Base-by-base conservation (phyloP, 2,888 invertebrate genomes). In the Linyphia triangularis region DNA sequence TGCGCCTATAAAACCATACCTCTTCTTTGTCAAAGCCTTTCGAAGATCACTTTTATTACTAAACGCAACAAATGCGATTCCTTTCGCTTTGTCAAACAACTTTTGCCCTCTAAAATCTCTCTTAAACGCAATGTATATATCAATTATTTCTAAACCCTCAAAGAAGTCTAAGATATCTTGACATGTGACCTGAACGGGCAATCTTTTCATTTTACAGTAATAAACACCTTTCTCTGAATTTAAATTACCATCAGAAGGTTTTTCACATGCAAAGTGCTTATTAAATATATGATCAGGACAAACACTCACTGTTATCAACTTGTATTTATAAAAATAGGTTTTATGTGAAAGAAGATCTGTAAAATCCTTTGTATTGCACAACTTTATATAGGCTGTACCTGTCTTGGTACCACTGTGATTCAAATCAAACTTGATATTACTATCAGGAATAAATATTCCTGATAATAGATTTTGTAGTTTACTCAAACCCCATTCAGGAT, bases 111-210 rank as follows among this genome's bases (percentile, higher is more conserved):
- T 13, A n/a, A n/a, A 51, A n/a, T n/a, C n/a, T 86, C 19, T n/a
- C 91, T n/a, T n/a, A n/a, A n/a, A 91, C 30, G 94, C 94, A 43
- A 97, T 93, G 95, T 95, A 89, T 95, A 96, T 88, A 95, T 95
- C 91, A 95, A 94, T 73, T 95, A 96, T 92, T 94, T 92, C 90
- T 57, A 92, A 96, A 2, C 91, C 91, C 3, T 95, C 95, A 92
- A 97, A 97, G 91, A 96, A 94, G 92, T 96, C 96, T 85, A 95
- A 94, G n/a, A 97, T 95, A 92, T 97, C 96, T 91, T 95, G 95
- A 91, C 96, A 96, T 91, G 96, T 96, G 72, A 95, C 95, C 91
- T n/a, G n/a, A n/a, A n/a, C n/a, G n/a, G n/a, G n/a, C n/a, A 97
- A 92, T 79, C 96, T 96, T 75, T 95, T 94, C 1, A 97, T 78